These are phyloP conservation scores for Margarornis squamiger DNA, from an alignment of 2,797 vertebrate genomes.

Conservation along the genomic window DNA sequence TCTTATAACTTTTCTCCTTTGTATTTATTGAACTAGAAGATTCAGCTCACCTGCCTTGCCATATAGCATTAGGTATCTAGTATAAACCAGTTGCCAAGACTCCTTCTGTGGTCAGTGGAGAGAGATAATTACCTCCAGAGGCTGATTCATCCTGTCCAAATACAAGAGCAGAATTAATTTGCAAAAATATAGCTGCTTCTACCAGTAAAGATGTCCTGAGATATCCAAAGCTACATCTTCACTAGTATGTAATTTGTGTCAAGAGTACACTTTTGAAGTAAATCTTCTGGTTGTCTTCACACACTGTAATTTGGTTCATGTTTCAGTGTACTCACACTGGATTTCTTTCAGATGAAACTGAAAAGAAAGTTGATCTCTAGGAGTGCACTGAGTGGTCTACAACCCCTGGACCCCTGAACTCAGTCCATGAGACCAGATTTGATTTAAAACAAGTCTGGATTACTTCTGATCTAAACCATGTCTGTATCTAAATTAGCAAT, in stretches of 20 bases:
- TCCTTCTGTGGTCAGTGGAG: neutral
- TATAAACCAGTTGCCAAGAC: neutral
- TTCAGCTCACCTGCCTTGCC: conserved; percentile 6
- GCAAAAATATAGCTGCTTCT: neutral
- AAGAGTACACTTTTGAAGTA: neutral
- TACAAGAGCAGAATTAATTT: neutral
- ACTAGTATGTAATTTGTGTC: neutral
- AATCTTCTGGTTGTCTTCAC: neutral
- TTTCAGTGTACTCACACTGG: neutral
- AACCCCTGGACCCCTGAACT: neutral
- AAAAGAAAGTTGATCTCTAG: neutral
- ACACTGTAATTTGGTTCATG: neutral
- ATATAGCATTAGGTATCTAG: neutral
- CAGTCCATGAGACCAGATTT: neutral
- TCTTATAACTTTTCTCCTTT: neutral
- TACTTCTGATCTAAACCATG: neutral
- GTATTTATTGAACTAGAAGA: neutral
- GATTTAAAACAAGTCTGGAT: neutral
- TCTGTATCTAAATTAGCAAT: neutral
- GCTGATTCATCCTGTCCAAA: neutral
- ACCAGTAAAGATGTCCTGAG: neutral
- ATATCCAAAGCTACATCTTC: neutral
- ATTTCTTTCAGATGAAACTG: neutral
- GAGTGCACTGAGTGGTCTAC: neutral
- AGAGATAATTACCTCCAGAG: neutral